Percentiles rank a stretch among this genome's conserved stretches.
Conservation (phyloP, 1,140 invertebrate genomes). For the Lepidotrigona ventralis region DNA sequence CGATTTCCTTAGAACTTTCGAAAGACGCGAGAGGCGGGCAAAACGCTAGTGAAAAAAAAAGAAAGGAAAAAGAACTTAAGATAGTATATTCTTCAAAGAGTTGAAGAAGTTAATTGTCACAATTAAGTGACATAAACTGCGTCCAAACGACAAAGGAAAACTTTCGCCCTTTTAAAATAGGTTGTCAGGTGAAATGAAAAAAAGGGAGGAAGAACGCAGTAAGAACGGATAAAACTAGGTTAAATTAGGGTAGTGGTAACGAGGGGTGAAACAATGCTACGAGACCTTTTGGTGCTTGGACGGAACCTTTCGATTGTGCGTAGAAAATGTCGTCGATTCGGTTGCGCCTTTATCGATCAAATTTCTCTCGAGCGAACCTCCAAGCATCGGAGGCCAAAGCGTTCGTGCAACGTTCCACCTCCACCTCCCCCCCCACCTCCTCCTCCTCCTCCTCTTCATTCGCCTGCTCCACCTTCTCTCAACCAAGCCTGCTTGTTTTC, state of each 20-base stretch:
- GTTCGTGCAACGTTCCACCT: conserved; percentile 7
- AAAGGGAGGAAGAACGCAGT: background rate
- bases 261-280: conserved; percentile 22
- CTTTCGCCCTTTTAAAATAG: conserved; percentile 19
- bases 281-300: background rate
- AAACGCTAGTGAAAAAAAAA: background rate
- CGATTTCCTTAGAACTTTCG: background rate
- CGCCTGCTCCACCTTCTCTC: background rate
- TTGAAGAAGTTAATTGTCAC: conserved; percentile 29
- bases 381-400: conserved; percentile 16
- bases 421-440: background rate
- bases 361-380: conserved; percentile 1
- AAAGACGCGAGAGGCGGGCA: background rate
- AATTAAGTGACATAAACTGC: conserved; percentile 20
- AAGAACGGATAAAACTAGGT: conserved; percentile 29
- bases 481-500: conserved; percentile 5
- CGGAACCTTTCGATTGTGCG: conserved; percentile 21
- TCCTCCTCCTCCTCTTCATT: background rate
- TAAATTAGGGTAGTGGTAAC: conserved; percentile 17
- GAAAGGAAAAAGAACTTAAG: background rate
- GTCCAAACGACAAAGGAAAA: conserved; percentile 14
- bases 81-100: background rate
- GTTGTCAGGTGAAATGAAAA: conserved; percentile 25
- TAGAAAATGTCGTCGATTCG: conserved; percentile 14
- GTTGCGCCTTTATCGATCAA: conserved; percentile 22